Base-by-base conservation (phyloP, 2,113 vertebrate genomes). In the Xyrauchen texanus region DNA sequence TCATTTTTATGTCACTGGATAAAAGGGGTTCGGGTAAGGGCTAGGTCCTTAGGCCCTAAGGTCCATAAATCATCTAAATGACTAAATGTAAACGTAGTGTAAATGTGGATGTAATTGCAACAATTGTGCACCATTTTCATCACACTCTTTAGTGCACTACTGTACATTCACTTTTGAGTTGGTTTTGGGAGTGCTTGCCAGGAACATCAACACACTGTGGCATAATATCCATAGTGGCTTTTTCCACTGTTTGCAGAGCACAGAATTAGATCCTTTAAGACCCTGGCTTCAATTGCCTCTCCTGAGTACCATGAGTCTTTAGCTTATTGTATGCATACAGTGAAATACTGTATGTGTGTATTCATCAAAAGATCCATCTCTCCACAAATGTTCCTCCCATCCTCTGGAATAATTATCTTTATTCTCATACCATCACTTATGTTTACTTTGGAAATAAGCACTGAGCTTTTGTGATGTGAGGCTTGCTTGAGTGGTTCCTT, bases 281-380 rank as follows among this genome's bases (percentile, higher is more conserved):
- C 63, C 12, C 64, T 16, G 69, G 13, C 57, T 69, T 46, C 10
- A n/a, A n/a, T 16, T 5, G n/a, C 15, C 34, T 76, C 63, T 71
- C 44, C 84, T 46, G 63, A 60, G 63, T 63, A 78, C 51, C 5
- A 44, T 5, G 7, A 11, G 21, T 61, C 75, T 66, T 49, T 77
- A 70, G 62, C 72, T 34, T 44, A 63, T 12, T 16, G 42, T 74
- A 53, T 64, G 60, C 58, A 61, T 64, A 67, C 47, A 47, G 13
- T 7, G 16, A 11, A 0, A 9, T 34, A 34, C 21, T 16, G 21
- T 42, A 34, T 72, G 60, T 76, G 58, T 72, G 57, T 73, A 86
- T 85, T 83, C 69, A 68, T 85, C 84, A 85, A 66, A 87, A 86
- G 79, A 72, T 62, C 63, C 16, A n/a, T 61, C 16, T 62, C 81